A percentile compares a stretch with the other conserved stretches of the same genome.
Conservation (phyloP, 2,888 invertebrate species). For the Leptinotarsa haldemani region DNA sequence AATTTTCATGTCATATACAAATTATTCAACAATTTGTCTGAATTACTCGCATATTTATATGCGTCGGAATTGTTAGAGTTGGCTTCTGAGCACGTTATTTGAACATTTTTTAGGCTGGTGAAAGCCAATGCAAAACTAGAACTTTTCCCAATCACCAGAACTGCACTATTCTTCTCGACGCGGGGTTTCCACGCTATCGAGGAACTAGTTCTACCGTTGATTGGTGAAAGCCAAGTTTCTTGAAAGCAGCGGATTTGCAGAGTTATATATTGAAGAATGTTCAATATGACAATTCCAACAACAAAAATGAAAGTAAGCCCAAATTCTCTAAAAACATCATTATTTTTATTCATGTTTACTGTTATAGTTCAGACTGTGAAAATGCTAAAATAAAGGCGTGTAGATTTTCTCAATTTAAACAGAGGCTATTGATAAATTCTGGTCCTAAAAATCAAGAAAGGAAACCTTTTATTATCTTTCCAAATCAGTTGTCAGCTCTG, state of each 20-base stretch:
- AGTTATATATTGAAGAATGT: too few species aligned
- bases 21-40: constrained; percentile 12
- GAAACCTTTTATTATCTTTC: constrained; percentile 21
- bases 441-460: background rate
- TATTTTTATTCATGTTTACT: constrained; percentile 41
- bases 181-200: too few species aligned
- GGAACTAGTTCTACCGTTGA: too few species aligned
- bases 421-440: too few species aligned
- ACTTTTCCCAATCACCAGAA: too few species aligned
- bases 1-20: constrained; percentile 20
- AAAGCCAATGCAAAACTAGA: background rate
- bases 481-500: constrained; percentile 19
- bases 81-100: background rate
- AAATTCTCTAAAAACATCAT: constrained; percentile 62
- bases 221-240: too few species aligned
- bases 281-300: too few species aligned
- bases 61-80: background rate
- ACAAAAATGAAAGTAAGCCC: constrained; percentile 58
- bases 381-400: constrained; percentile 16
- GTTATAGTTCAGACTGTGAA: constrained; percentile 28
- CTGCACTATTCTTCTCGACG: too few species aligned
- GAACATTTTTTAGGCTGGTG: background rate
- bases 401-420: too few species aligned
- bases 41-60: constrained; percentile 5
- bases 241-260: too few species aligned